A percentile compares a stretch with the other conserved stretches of the same genome.
phyloP scores from a whole-genome alignment of 2,113 vertebrate genomes.

The Cephalopterus ornatus region DNA sequence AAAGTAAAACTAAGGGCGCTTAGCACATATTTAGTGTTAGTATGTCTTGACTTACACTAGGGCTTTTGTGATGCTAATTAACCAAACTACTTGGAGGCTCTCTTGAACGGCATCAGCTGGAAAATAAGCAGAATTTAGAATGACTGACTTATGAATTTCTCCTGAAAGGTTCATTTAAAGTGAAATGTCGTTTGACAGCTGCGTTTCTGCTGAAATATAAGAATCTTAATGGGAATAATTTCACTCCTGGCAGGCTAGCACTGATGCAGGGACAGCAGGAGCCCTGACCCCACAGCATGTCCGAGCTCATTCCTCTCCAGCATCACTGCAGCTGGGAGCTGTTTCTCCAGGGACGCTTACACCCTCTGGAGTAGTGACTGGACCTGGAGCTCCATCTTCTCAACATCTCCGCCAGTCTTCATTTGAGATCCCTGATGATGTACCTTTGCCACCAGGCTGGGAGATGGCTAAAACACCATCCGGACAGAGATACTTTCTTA shows the following conservation, averaged over 20 bases:
- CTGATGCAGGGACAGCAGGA: conserved; percentile 89
- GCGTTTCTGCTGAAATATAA: neutral
- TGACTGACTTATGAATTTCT: neutral
- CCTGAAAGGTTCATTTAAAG: neutral
- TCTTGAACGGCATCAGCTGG: neutral
- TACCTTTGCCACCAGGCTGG: conserved; percentile 94
- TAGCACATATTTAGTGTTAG: neutral
- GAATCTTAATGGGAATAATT: conserved; percentile 5
- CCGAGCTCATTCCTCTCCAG: conserved; percentile 95
- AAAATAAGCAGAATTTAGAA: neutral
- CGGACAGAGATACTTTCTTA: conserved; percentile 98
- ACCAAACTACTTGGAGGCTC: neutral
- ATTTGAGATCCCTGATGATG: conserved; percentile 94
- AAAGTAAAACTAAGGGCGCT: neutral
- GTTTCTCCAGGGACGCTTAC: conserved; percentile 83
- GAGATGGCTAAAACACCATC: conserved; percentile 98
- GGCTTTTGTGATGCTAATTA: neutral
- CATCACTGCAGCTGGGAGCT: conserved; percentile 89
- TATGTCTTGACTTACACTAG: neutral
- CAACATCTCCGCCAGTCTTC: conserved; percentile 97
- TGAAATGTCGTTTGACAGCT: neutral
- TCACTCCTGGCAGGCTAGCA: conserved; percentile 84
- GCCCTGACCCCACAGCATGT: conserved; percentile 91
- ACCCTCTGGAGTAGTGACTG: conserved; percentile 76
- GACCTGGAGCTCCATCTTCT: conserved; percentile 76